Conservation (phyloP, 2,797 vertebrate genomes). For the Myotis planiceps region DNA sequence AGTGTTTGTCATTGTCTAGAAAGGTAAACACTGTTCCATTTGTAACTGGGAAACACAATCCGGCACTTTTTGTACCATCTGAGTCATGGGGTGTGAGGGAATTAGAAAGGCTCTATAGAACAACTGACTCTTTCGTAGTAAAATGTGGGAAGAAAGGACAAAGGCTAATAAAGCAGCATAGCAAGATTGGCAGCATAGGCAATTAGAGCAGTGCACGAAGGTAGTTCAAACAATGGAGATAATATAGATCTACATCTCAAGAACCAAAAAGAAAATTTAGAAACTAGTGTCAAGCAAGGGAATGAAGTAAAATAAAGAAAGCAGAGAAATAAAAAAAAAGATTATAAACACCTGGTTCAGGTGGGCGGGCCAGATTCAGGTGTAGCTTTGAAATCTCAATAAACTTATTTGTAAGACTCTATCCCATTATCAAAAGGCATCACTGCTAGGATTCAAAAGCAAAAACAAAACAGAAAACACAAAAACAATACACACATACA, state of each 20-base stretch:
- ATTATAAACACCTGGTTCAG: background rate
- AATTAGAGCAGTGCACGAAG: background rate
- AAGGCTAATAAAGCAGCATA: slow-evolving; percentile 1
- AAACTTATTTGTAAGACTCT: slow-evolving; percentile 17
- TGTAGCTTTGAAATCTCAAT: slow-evolving; percentile 3
- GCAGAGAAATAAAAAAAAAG: slow-evolving; percentile 11
- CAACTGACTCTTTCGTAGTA: background rate
- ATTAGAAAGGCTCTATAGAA: slow-evolving; percentile 42
- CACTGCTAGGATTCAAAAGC: background rate
- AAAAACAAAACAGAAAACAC: slow-evolving; percentile 17
- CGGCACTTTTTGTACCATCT: background rate
- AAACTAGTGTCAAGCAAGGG: slow-evolving; percentile 25
- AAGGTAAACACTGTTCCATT: background rate
- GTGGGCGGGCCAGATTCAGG: background rate
- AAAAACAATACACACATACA: background rate
- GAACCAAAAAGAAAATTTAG: slow-evolving; percentile 40
- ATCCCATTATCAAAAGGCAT: slow-evolving; percentile 39
- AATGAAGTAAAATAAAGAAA: slow-evolving; percentile 26
- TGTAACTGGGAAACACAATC: slow-evolving; percentile 14
- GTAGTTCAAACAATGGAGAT: background rate
- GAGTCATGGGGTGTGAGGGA: background rate
- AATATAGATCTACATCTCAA: background rate
- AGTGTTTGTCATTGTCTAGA: background rate
- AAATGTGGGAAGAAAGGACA: background rate
- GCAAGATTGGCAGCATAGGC: background rate